A percentile compares a stretch with the other conserved stretches of the same genome.
Evolutionary conservation across 2,113 vertebrate species (phyloP).

Genomic region (Lutjanus erythropterus): DNA sequence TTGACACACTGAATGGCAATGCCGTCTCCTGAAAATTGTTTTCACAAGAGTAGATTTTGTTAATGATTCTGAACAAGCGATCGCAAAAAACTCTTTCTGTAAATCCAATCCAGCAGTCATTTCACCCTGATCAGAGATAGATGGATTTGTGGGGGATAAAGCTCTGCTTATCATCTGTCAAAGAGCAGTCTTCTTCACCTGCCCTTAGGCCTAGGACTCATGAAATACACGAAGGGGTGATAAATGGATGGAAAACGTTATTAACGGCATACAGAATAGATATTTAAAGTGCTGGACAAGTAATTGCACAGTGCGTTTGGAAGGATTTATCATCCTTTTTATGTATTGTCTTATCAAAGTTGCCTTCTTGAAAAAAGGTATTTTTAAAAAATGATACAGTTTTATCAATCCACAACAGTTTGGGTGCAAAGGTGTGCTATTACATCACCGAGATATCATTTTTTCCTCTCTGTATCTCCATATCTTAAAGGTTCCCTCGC

Average conservation of each 20-base stretch:
- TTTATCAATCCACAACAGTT: not conserved
- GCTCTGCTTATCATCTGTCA: constrained; percentile 30
- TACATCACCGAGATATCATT: not conserved
- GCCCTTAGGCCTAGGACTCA: constrained; percentile 13
- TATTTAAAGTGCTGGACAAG: constrained; percentile 1
- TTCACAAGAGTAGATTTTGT: constrained; percentile 34
- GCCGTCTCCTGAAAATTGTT: constrained; percentile 18
- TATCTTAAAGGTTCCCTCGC: constrained; percentile 23
- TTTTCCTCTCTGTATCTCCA: not conserved
- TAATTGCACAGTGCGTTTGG: not conserved
- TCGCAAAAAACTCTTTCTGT: constrained; percentile 20
- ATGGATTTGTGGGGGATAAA: constrained; percentile 31
- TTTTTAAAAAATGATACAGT: not conserved
- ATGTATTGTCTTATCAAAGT: not conserved
- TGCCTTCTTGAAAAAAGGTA: not conserved
- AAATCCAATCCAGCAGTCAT: not conserved
- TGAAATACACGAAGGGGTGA: constrained; percentile 25
- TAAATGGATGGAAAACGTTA: constrained; percentile 20
- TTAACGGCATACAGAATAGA: not conserved
- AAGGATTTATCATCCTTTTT: not conserved
- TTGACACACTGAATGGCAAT: constrained; percentile 28
- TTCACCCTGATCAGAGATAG: constrained; percentile 36
- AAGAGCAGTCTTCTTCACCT: constrained; percentile 25
- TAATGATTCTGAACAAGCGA: constrained; percentile 35
- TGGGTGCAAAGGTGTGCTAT: constrained; percentile 19